phyloP scores from a whole-genome alignment of 2,797 vertebrate species.

The Poeciliopsis presidionis region DNA sequence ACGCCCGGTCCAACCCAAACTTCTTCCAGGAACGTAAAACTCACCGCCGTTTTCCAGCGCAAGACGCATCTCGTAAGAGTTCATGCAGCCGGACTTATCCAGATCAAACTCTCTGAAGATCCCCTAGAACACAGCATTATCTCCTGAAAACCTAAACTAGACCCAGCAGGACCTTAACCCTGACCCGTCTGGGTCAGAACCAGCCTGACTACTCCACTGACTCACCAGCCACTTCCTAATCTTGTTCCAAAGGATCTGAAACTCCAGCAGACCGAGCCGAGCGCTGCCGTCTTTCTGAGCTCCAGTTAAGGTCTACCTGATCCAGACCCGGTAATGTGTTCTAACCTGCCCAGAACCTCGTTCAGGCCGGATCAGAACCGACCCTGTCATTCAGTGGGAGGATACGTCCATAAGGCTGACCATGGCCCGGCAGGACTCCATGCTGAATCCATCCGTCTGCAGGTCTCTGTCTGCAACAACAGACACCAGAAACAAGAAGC shows the following conservation, averaged over 20 bases:
- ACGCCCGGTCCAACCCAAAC: neutral
- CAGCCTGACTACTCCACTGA: neutral
- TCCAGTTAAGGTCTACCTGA: slow-evolving; percentile 18
- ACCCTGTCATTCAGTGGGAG: slow-evolving; percentile 39
- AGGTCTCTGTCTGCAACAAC: slow-evolving; percentile 82
- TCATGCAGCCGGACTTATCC: slow-evolving; percentile 91
- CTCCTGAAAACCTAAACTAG: neutral
- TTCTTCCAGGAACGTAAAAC: neutral
- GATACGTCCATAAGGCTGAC: slow-evolving; percentile 94
- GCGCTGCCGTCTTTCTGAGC: slow-evolving; percentile 90
- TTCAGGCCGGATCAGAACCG: neutral
- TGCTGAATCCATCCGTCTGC: slow-evolving; percentile 87
- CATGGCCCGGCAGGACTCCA: slow-evolving; percentile 91
- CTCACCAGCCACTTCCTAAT: slow-evolving; percentile 93
- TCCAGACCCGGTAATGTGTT: neutral
- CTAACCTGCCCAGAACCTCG: neutral
- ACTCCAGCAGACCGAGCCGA: slow-evolving; percentile 87
- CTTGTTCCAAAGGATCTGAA: slow-evolving; percentile 93
- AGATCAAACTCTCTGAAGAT: slow-evolving; percentile 89
- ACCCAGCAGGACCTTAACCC: neutral
- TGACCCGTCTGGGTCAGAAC: neutral
- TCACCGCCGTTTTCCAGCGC: slow-evolving; percentile 89
- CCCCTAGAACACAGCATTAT: slow-evolving; percentile 67
- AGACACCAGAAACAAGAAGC: slow-evolving; percentile 4
- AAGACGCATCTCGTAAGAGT: slow-evolving; percentile 91